Evolutionary conservation across 2,888 invertebrate genomes (phyloP).

Genomic region (Drosophila acutilabella): DNA sequence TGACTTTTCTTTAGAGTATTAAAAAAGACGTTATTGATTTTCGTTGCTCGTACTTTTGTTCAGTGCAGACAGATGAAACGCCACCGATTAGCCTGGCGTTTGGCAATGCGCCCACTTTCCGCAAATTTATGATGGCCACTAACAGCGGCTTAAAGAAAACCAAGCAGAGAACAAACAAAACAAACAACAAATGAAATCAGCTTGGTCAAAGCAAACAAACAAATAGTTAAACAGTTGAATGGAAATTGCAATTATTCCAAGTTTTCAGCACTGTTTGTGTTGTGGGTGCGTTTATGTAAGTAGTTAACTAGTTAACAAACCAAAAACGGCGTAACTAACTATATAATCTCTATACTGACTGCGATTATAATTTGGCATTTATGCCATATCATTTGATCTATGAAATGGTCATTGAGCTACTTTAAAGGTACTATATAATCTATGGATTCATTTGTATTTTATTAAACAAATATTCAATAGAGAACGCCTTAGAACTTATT

Average conservation of each 20-base stretch:
- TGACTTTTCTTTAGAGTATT: too few relatives aligned
- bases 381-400: slow-evolving; percentile 25
- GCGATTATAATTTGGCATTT: slow-evolving; percentile 20
- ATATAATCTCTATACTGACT: slow-evolving; percentile 33
- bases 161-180: slow-evolving; percentile 44
- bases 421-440: too few relatives aligned
- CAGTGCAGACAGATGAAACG: slow-evolving; percentile 66
- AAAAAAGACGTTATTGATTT: too few relatives aligned
- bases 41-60: not conserved
- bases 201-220: slow-evolving; percentile 53
- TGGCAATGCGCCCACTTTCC: slow-evolving; percentile 56
- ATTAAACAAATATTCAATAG: too few relatives aligned
- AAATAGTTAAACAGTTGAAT: slow-evolving; percentile 68
- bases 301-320: slow-evolving; percentile 18
- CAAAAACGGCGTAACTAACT: slow-evolving; percentile 45
- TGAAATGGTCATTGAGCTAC: not conserved
- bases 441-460: too few relatives aligned
- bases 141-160: slow-evolving; percentile 64
- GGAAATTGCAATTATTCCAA: slow-evolving; percentile 71
- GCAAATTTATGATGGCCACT: slow-evolving; percentile 76
- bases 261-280: slow-evolving; percentile 33
- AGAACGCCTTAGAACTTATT: too few relatives aligned
- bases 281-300: slow-evolving; percentile 44
- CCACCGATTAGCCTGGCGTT: slow-evolving; percentile 73
- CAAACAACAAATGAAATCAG: slow-evolving; percentile 55